These are phyloP conservation scores for Melitaea athalia DNA, from an alignment of 2,888 invertebrate genomes.

Conservation along the genomic window DNA sequence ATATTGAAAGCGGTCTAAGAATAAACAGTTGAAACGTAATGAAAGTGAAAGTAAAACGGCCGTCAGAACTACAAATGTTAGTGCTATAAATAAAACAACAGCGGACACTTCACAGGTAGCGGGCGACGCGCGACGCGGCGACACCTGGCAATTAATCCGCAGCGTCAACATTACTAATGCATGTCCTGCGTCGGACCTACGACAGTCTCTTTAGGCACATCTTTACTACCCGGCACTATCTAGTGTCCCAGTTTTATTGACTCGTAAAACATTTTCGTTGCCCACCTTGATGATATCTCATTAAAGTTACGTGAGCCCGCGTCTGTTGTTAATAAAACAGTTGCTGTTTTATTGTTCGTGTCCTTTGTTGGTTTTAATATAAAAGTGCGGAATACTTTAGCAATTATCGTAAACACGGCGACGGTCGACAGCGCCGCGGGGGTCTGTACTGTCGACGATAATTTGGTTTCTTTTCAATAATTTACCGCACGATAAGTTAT, in stretches of 20 bases:
- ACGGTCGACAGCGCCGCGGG: conserved; percentile 14
- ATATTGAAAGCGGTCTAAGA: too few species aligned
- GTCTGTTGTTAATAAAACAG: not conserved
- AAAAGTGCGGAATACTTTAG: conserved; percentile 13
- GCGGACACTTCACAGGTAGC: not conserved
- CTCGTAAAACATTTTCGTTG: conserved; percentile 26
- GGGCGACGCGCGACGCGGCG: not conserved
- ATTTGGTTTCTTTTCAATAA: conserved; percentile 16
- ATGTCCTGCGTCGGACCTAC: conserved; percentile 16
- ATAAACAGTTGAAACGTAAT: too few species aligned
- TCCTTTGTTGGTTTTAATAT: not conserved
- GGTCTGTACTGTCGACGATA: not conserved
- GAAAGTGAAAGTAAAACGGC: too few species aligned
- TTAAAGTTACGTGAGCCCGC: not conserved
- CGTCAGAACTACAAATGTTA: too few species aligned
- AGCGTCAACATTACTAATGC: conserved; percentile 19
- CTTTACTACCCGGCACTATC: conserved; percentile 10
- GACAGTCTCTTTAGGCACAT: conserved; percentile 17
- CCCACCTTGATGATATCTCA: conserved; percentile 16
- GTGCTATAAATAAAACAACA: not conserved
- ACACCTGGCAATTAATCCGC: conserved; percentile 6
- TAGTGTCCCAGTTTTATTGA: conserved; percentile 27
- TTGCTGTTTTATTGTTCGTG: not conserved
- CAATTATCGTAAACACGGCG: conserved; percentile 17
- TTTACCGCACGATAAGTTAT: conserved; percentile 22